These are phyloP conservation scores for Bombylius discolor DNA, from an alignment of 2,888 invertebrate species.

Conservation along the genomic window DNA sequence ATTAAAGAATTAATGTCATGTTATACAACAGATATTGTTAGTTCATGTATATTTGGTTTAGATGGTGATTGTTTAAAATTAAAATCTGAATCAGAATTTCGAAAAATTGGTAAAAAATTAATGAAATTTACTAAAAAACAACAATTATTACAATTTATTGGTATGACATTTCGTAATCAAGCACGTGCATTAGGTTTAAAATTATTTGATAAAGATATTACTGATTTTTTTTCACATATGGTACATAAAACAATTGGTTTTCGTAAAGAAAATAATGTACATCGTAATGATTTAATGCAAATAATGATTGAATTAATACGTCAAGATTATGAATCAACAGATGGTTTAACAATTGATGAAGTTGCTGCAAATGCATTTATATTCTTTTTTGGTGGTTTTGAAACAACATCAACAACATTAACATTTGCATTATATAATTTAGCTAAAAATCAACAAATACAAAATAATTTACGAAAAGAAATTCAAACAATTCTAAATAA, in stretches of 20 bases:
- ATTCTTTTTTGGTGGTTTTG: constrained; percentile 39
- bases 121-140: constrained; percentile 7
- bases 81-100: constrained; percentile 23
- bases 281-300: constrained; percentile 15
- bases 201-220: constrained; percentile 5
- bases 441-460: constrained; percentile 33
- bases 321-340: constrained; percentile 7
- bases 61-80: constrained; percentile 25
- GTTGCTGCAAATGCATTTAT: constrained; percentile 38
- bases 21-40: constrained; percentile 15
- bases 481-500: constrained; percentile 25
- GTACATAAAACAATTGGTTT: constrained; percentile 12
- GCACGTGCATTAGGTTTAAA: constrained; percentile 4
- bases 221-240: constrained; percentile 9
- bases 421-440: constrained; percentile 36
- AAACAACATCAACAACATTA: constrained; percentile 35
- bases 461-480: constrained; percentile 31
- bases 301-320: constrained; percentile 13
- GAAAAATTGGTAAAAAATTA: constrained; percentile 11
- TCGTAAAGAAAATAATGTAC: constrained; percentile 11
- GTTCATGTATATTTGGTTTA: constrained; percentile 30
- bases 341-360: constrained; percentile 24
- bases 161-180: constrained; percentile 3
- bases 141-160: constrained; percentile 3
- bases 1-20: constrained; percentile 11